phyloP scores from a whole-genome alignment of 2,888 invertebrate species.

The Poecilus cupreus region DNA sequence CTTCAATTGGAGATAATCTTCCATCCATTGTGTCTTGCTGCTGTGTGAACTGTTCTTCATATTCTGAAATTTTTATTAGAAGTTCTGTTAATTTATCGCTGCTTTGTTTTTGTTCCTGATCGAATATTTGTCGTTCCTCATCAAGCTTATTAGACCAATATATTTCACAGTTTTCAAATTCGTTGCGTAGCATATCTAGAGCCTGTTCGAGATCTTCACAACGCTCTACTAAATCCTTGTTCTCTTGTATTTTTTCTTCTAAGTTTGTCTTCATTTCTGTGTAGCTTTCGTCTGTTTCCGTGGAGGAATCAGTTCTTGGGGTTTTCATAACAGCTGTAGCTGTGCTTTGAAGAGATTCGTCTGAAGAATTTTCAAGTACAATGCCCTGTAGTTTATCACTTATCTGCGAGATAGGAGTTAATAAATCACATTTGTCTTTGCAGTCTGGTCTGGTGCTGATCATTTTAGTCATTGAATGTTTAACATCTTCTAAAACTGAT shows the following conservation, averaged over 20 bases:
- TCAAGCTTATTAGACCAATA: conserved; percentile 89
- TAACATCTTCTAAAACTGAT: conserved; percentile 72
- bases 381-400: conserved; percentile 39
- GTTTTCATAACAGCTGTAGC: conserved; percentile 2
- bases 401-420: conserved; percentile 40
- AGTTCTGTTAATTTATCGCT: conserved; percentile 86
- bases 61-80: conserved; percentile 84
- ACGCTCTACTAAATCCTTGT: conserved; percentile 72
- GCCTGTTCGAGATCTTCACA: conserved; percentile 83
- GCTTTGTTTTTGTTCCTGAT: conserved; percentile 84
- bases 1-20: conserved; percentile 85
- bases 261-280: conserved; percentile 67
- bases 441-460: conserved; percentile 64
- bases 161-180: conserved; percentile 90
- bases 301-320: conserved; percentile 61
- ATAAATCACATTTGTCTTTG: conserved; percentile 57
- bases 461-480: conserved; percentile 67
- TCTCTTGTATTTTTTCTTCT: conserved; percentile 71
- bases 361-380: conserved; percentile 36
- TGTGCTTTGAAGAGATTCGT: conserved; percentile 39
- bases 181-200: conserved; percentile 83
- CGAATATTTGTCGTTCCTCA: conserved; percentile 84
- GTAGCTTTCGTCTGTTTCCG: conserved; percentile 65
- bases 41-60: conserved; percentile 83
- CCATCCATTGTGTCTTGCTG: conserved; percentile 72